Evolutionary conservation across 30 jellyfish, hydroid and myxozoan species (phyloP).

Genomic region (Turritopsis dohrnii): DNA sequence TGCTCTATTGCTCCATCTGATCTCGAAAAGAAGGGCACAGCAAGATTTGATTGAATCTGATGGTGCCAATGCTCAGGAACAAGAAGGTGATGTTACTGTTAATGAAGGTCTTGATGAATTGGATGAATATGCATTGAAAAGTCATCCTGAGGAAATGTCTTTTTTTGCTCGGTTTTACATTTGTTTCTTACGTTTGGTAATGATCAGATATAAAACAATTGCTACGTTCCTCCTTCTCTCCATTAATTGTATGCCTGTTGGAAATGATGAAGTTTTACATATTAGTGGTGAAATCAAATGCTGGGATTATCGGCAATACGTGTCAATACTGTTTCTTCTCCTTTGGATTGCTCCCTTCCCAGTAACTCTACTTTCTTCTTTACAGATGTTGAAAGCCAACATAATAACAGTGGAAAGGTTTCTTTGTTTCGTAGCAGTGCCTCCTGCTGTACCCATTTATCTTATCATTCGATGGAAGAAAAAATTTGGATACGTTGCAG

Average conservation of each 20-base stretch:
- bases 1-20: no score
- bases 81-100: no score
- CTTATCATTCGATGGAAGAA: not conserved
- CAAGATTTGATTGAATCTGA: no score
- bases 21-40: no score
- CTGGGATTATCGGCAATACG: constrained; percentile 30
- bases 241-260: constrained; percentile 14
- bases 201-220: not conserved
- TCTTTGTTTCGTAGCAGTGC: not conserved
- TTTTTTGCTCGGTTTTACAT: not conserved
- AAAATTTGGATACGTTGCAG: not conserved
- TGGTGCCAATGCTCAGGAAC: no score
- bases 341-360: constrained; percentile 24
- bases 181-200: constrained; percentile 16
- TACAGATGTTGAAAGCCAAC: not conserved
- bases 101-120: no score
- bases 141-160: no score
- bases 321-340: constrained; percentile 6
- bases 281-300: constrained; percentile 38
- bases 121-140: no score
- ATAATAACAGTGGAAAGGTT: constrained; percentile 8
- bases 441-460: constrained; percentile 14
- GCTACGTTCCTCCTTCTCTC: constrained; percentile 8
- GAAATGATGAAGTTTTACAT: not conserved
- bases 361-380: not conserved